Percentiles rank a stretch among this genome's conserved stretches.
These are phyloP conservation scores for Anoura caudifer DNA, from an alignment of 2,113 vertebrate species.

Conservation along the genomic window DNA sequence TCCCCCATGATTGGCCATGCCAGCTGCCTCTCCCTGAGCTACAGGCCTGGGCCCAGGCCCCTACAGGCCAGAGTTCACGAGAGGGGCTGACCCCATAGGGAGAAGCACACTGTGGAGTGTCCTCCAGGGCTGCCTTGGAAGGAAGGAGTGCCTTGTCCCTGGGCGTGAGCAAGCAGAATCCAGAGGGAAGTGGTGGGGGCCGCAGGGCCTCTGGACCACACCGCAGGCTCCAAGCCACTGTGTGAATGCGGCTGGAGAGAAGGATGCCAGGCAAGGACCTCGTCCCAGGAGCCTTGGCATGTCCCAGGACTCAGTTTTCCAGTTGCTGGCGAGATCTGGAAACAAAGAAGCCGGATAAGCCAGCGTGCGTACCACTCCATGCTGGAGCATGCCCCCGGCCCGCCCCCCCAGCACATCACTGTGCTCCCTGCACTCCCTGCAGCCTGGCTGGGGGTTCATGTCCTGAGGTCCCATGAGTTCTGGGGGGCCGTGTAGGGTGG, in stretches of 20 bases:
- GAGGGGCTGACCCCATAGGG: neutral
- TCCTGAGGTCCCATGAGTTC: neutral
- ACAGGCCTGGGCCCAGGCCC: neutral
- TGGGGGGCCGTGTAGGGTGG: neutral
- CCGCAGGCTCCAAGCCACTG: neutral
- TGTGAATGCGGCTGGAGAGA: neutral
- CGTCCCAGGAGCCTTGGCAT: fast-evolving
- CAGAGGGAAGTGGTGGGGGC: neutral
- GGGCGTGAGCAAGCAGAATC: too few relatives aligned
- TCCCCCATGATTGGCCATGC: neutral
- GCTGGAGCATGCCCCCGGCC: fast-evolving
- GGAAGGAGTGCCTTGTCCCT: too few relatives aligned
- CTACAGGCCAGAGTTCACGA: neutral
- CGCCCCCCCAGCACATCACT: too few relatives aligned
- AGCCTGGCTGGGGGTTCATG: neutral
- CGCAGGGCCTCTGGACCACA: neutral
- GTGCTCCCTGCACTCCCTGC: neutral
- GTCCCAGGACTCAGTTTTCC: neutral
- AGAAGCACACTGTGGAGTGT: fast-evolving
- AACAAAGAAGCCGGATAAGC: neutral
- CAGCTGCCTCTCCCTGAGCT: neutral
- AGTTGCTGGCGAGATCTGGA: neutral
- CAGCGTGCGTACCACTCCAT: neutral
- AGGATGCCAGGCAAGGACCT: fast-evolving
- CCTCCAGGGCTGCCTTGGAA: neutral